Percentiles rank a stretch among this genome's conserved stretches.
Conservation (phyloP, 2,797 vertebrate species). For the Mycteria americana region DNA sequence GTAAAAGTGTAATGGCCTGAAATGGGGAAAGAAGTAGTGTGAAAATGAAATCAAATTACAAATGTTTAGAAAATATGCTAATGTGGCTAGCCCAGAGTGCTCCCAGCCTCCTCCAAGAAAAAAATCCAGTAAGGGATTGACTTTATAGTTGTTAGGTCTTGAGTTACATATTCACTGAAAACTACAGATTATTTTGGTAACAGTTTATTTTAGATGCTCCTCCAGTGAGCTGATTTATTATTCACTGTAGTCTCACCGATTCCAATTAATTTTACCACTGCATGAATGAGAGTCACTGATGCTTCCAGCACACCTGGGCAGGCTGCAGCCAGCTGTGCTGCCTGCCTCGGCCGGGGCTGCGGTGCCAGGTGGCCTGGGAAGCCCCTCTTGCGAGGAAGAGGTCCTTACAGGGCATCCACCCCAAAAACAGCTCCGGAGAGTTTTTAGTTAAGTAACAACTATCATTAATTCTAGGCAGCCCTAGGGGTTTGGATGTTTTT, state of each 20-base stretch:
- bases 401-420: background rate
- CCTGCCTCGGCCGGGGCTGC: background rate
- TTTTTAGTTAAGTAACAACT: background rate
- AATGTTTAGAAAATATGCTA: background rate
- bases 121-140: background rate
- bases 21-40: background rate
- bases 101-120: background rate
- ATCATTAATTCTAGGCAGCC: background rate
- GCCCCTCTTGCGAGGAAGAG: background rate
- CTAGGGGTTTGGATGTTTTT: background rate
- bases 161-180: background rate
- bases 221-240: background rate
- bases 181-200: background rate
- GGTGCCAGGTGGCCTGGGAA: accelerated
- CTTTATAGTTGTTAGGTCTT: background rate
- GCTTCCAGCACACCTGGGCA: background rate
- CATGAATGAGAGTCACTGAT: background rate
- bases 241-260: background rate
- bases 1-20: background rate
- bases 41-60: background rate
- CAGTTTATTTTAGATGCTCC: background rate
- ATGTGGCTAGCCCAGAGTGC: background rate
- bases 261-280: background rate
- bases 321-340: background rate
- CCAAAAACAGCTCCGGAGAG: background rate